Evolutionary conservation across 2,113 vertebrate species (phyloP).

Genomic region (Noturus placidus): DNA sequence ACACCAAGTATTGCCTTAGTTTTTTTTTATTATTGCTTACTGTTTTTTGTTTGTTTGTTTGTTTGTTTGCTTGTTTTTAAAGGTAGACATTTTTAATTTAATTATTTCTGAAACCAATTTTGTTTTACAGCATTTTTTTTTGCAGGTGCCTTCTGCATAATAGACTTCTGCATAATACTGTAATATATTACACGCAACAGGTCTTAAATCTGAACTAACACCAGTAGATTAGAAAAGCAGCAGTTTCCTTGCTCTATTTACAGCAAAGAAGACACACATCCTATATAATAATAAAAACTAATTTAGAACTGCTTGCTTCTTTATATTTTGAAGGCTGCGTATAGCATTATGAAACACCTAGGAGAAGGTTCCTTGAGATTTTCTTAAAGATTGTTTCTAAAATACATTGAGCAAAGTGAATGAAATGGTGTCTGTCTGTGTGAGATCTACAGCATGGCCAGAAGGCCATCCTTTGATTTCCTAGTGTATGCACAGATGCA

Average conservation of each 20-base stretch:
- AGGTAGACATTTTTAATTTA: not conserved
- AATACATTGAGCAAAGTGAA: conserved; percentile 64
- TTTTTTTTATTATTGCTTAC: not conserved
- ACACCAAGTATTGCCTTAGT: not conserved
- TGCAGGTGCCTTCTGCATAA: not conserved
- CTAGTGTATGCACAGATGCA: conserved; percentile 63
- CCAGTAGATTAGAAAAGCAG: not conserved
- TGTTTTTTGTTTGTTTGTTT: not conserved
- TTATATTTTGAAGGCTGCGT: not conserved
- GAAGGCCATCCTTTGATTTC: conserved; percentile 67
- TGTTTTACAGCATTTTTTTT: not conserved
- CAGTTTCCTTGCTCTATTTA: not conserved
- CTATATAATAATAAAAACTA: not conserved
- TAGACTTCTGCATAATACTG: not conserved
- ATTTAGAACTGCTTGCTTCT: not conserved
- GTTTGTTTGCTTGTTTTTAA: not conserved
- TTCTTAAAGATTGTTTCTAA: conserved; percentile 49
- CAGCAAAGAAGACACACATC: not conserved
- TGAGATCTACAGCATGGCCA: conserved; percentile 63
- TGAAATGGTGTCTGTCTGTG: conserved; percentile 61
- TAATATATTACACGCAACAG: not conserved
- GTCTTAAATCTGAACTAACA: not conserved
- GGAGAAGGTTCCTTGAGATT: not conserved
- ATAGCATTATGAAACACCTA: not conserved
- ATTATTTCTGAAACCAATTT: not conserved